Percentiles rank a stretch among this genome's conserved stretches.
Evolutionary conservation across 2,888 invertebrate species (phyloP).

Genomic region (Drosophila affinis): DNA sequence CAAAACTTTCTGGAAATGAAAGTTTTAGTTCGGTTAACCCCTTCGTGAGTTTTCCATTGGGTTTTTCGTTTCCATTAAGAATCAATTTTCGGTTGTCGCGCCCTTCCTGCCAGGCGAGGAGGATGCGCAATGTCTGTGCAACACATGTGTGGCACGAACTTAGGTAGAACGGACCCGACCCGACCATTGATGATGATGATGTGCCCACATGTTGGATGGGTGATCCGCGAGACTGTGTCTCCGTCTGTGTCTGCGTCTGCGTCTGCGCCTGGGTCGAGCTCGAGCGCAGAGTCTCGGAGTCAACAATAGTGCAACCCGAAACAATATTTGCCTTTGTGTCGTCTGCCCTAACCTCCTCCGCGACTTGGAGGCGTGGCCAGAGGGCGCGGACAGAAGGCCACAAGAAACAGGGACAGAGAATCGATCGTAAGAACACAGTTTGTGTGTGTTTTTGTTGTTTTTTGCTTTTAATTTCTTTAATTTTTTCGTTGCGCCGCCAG

Average conservation of each 20-base stretch:
- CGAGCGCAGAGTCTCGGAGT: neutral
- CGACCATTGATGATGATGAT: constrained; percentile 26
- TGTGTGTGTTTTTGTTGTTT: constrained; percentile 14
- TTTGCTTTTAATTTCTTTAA: constrained; percentile 73
- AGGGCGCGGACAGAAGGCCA: constrained; percentile 30
- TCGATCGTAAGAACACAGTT: constrained; percentile 12
- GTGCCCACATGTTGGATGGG: constrained; percentile 38
- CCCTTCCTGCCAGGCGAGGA: constrained; percentile 20
- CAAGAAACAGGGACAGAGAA: constrained; percentile 30
- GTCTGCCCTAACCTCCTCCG: constrained; percentile 13
- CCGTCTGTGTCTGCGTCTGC: neutral
- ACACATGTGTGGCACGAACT: constrained; percentile 68
- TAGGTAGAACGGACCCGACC: constrained; percentile 32
- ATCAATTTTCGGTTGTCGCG: constrained; percentile 10
- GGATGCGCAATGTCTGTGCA: constrained; percentile 59
- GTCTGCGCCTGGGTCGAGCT: constrained; percentile 5
- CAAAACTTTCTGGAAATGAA: constrained; percentile 41
- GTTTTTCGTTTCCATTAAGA: constrained; percentile 4
- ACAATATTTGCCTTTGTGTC: constrained; percentile 81
- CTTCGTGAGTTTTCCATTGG: constrained; percentile 7
- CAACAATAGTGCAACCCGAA: constrained; percentile 67
- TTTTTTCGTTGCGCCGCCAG: constrained; percentile 61
- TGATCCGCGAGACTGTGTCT: constrained; percentile 24
- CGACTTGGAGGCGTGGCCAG: constrained; percentile 33
- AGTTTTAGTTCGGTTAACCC: constrained; percentile 29